Percentiles rank a stretch among this genome's conserved stretches.
Evolutionary conservation across 2,113 vertebrate genomes (phyloP).

Genomic region (Chaetura pelagica): DNA sequence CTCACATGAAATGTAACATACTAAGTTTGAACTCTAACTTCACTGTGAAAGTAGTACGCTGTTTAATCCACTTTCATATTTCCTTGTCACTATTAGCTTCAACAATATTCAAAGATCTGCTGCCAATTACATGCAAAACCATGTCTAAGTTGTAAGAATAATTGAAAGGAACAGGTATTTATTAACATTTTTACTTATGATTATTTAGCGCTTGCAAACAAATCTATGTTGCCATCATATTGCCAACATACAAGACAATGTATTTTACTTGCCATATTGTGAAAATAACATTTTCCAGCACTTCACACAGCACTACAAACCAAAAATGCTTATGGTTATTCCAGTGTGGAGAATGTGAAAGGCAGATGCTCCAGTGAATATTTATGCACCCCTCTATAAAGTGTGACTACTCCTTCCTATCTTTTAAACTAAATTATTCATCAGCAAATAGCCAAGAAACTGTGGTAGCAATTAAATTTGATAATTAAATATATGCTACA

Average conservation of each 20-base stretch:
- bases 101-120: background rate
- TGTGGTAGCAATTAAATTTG: background rate
- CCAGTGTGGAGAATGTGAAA: background rate
- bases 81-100: background rate
- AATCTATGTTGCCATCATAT: background rate
- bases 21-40: background rate
- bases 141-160: background rate
- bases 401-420: background rate
- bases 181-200: background rate
- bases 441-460: background rate
- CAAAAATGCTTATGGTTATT: background rate
- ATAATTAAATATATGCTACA: background rate
- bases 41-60: background rate
- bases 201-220: background rate
- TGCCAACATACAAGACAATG: background rate
- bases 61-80: background rate
- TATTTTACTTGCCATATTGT: background rate
- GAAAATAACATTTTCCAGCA: background rate
- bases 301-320: background rate
- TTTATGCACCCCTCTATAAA: background rate
- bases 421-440: background rate
- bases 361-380: background rate
- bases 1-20: background rate
- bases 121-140: background rate
- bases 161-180: background rate